Evolutionary conservation across 2,113 vertebrate species (phyloP).

Genomic region (Chitala chitala): DNA sequence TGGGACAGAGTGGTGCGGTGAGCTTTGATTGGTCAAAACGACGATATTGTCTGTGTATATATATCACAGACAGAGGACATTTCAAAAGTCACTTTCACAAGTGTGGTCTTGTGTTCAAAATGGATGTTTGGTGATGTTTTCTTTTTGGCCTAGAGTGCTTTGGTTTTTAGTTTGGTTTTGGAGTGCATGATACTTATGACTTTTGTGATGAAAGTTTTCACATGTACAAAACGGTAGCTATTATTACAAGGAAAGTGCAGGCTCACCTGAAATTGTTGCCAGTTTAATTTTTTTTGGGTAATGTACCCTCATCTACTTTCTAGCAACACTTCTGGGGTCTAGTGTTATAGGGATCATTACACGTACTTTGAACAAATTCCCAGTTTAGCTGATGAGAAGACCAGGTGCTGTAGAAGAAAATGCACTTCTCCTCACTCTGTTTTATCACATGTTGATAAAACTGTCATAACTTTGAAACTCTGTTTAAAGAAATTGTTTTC

Average conservation of each 20-base stretch:
- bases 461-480: background rate
- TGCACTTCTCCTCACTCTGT: no score
- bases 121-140: background rate
- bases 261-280: no score
- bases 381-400: no score
- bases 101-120: constrained; percentile 16
- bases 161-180: background rate
- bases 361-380: no score
- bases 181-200: background rate
- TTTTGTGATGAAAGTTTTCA: background rate
- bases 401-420: no score
- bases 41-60: constrained; percentile 14
- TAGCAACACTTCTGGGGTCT: no score
- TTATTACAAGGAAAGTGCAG: no score
- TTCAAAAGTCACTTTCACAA: constrained; percentile 47
- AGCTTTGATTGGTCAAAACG: constrained; percentile 13
- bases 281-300: background rate
- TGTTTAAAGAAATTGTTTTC: background rate
- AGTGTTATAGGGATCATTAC: no score
- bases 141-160: background rate
- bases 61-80: constrained; percentile 29
- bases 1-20: background rate
- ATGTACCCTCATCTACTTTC: no score
- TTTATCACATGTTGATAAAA: constrained; percentile 5
- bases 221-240: background rate